Evolutionary conservation across 2,888 invertebrate genomes (phyloP).

Genomic region (Girardia tigrina): DNA sequence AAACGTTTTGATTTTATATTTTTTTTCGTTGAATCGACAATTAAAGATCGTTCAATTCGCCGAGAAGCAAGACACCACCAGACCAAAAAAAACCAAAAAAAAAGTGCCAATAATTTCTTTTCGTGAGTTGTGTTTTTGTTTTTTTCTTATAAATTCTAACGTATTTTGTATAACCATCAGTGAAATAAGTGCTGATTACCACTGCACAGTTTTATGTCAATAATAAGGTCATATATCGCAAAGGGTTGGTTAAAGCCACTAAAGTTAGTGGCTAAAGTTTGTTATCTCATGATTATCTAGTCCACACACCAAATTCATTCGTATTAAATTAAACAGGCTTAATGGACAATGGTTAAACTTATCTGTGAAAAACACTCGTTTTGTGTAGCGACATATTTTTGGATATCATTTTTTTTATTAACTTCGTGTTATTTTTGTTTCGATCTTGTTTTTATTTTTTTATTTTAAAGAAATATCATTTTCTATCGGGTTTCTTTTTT

Average conservation of each 20-base stretch:
- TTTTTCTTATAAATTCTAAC: neutral
- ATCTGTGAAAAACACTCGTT: constrained; percentile 21
- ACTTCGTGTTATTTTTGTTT: no score
- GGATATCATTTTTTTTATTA: neutral
- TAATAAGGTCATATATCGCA: constrained; percentile 20
- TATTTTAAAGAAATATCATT: no score
- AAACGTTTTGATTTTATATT: no score
- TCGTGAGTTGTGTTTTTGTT: no score
- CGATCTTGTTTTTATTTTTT: no score
- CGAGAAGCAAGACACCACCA: no score
- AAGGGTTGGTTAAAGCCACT: constrained; percentile 13
- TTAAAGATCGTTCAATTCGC: no score
- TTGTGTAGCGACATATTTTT: constrained; percentile 18
- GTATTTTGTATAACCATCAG: neutral
- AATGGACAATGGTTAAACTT: constrained; percentile 23
- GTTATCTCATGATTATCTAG: constrained; percentile 23
- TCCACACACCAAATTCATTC: constrained; percentile 18
- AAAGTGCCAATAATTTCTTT: no score
- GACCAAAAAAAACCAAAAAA: no score
- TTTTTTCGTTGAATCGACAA: no score
- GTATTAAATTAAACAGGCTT: constrained; percentile 21
- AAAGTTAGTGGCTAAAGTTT: constrained; percentile 20
- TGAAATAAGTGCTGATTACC: constrained; percentile 12
- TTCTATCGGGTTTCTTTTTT: no score
- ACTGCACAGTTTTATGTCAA: constrained; percentile 18